Evolutionary conservation across 2,113 vertebrate species (phyloP).

Genomic region (Caracal caracal): DNA sequence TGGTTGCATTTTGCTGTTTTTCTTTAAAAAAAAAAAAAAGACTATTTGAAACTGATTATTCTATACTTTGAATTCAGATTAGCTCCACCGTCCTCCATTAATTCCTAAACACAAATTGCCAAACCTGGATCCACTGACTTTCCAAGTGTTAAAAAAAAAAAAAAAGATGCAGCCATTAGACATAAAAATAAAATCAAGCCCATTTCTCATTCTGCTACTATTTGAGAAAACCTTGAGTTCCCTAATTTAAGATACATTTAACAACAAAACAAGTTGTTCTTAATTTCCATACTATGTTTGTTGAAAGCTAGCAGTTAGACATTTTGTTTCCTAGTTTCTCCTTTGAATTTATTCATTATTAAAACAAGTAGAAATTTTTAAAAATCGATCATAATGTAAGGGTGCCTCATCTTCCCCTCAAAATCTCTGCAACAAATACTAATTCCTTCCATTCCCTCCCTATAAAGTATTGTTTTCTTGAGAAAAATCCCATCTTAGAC

Average conservation of each 20-base stretch:
- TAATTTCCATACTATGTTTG: not conserved
- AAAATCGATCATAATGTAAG: not conserved
- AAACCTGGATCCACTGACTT: not conserved
- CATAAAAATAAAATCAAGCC: not conserved
- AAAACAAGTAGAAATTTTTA: not conserved
- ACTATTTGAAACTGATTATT: not conserved
- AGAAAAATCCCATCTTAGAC: not conserved
- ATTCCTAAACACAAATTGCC: not conserved
- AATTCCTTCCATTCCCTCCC: not conserved
- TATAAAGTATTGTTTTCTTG: not conserved
- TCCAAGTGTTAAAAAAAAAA: not conserved
- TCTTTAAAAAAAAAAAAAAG: not conserved
- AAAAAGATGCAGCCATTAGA: not conserved
- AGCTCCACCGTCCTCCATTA: not conserved
- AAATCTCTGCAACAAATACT: not conserved
- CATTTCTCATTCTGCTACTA: constrained; percentile 1
- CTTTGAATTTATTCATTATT: not conserved
- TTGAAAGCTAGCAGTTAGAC: not conserved
- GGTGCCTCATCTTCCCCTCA: not conserved
- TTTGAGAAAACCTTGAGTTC: not conserved
- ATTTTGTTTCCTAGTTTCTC: constrained; percentile 3
- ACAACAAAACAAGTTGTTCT: not conserved
- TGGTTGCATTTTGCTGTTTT: not conserved
- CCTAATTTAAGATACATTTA: not conserved
- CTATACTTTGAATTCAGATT: not conserved